Base-by-base conservation (phyloP, 1,140 invertebrate genomes). In the Cecropterus lyciades region DNA sequence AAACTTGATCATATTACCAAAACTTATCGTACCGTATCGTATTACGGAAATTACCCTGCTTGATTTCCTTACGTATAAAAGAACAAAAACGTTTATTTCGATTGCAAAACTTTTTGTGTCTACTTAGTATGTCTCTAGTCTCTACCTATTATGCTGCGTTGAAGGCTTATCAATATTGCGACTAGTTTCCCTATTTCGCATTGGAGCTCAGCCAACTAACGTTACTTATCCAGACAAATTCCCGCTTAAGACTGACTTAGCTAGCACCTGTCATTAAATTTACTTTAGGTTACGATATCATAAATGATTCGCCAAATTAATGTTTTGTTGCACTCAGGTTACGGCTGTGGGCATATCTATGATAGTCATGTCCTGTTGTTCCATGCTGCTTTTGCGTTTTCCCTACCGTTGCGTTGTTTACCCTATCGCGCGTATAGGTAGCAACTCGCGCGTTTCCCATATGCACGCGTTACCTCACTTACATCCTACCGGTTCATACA, bases 111-210 rank as follows among this genome's bases (percentile, higher is more conserved):
- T 37, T 37, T 37, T 37, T 37, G 33, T 10, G 33, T 14, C 14
- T 13, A 13, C 13, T 43, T 43, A 43, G 1, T 43, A 43, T 43
- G n/a, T 43, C 27, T 30, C 27, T 30, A 30, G 27, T 30, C 27
- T 30, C n/a, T 14, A 43, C 40, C 40, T 6, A 13, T 43, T 43
- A 43, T 6, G 40, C 5, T 3, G 13, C n/a, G 13, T 43, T 43
- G n/a, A 43, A 43, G 40, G 40, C 40, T 43, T 43, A n/a, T 14
- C 40, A 14, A 43, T 43, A 43, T 14, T 43, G n/a, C n/a, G 40
- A 43, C 40, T 6, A 14, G 40, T 43, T 43, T 14, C 40, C 13
- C 40, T 6, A 43, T 43, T 43, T 5, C n/a, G 46, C 13, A 49
- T 17, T 24, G 11, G 11, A 20, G 9, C 7, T 8, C 17, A 8